These are phyloP conservation scores for Tinea pellionella DNA, from an alignment of 2,888 invertebrate species.

Conservation along the genomic window DNA sequence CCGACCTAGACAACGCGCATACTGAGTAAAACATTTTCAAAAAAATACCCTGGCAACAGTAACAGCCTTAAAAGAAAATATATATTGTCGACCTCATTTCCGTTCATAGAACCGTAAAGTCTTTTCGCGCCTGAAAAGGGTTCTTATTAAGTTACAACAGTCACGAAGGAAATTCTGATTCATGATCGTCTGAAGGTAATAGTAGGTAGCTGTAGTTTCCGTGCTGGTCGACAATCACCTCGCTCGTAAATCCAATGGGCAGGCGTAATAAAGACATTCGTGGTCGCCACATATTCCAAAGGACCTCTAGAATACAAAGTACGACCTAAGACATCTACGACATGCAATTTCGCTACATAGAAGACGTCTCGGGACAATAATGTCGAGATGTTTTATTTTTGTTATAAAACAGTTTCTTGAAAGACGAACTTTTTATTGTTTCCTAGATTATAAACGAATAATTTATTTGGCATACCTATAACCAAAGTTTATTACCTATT, in stretches of 20 bases:
- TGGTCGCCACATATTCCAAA: slow-evolving; percentile 18
- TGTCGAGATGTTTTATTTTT: not conserved
- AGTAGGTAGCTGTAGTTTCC: slow-evolving; percentile 16
- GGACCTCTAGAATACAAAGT: slow-evolving; percentile 10
- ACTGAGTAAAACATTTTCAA: too few species aligned
- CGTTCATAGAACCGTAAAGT: not conserved
- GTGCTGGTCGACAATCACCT: slow-evolving; percentile 34
- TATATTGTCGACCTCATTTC: slow-evolving; percentile 3
- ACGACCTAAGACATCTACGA: not conserved
- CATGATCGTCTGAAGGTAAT: slow-evolving; percentile 7
- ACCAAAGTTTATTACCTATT: too few species aligned
- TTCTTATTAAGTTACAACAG: slow-evolving; percentile 5
- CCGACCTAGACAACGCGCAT: too few species aligned
- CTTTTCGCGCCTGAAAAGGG: slow-evolving; percentile 1
- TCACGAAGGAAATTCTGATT: slow-evolving; percentile 12
- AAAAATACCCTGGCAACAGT: too few species aligned
- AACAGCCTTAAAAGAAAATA: not conserved
- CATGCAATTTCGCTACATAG: not conserved
- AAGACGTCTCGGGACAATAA: not conserved
- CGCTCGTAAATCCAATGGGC: slow-evolving; percentile 41
- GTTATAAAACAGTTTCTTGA: not conserved
- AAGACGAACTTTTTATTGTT: not conserved
- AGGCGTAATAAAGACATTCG: slow-evolving; percentile 46
- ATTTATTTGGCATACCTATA: too few species aligned
- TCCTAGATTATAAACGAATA: not conserved